A percentile compares a stretch with the other conserved stretches of the same genome.
These are phyloP conservation scores for Eilema depressum DNA, from an alignment of 2,888 invertebrate genomes.

Conservation along the genomic window DNA sequence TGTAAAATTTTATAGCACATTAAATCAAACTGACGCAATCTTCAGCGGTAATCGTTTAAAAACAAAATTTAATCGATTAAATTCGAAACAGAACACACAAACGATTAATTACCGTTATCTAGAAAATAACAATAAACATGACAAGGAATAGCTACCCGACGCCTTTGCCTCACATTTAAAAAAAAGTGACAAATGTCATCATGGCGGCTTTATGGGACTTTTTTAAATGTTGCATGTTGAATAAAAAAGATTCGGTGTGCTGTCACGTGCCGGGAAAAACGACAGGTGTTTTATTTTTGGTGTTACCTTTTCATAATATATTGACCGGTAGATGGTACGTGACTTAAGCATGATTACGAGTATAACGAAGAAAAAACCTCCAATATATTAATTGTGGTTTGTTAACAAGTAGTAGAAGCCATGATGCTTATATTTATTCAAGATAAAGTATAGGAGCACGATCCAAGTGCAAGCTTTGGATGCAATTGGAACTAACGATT, in stretches of 20 bases:
- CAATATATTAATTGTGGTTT: not conserved
- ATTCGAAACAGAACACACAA: conserved; percentile 40
- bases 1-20: conserved; percentile 23
- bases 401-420: not conserved
- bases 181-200: conserved; percentile 44
- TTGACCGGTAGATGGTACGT: not conserved
- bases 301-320: not conserved
- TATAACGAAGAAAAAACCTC: too few species aligned
- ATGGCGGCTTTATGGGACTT: conserved; percentile 21
- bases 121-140: conserved; percentile 50
- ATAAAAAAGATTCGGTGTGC: conserved; percentile 31
- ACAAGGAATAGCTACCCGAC: conserved; percentile 37
- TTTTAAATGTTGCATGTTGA: conserved; percentile 27
- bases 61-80: conserved; percentile 37
- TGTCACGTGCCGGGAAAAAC: conserved; percentile 39
- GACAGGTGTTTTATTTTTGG: not conserved
- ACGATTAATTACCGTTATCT: conserved; percentile 53
- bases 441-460: too few species aligned
- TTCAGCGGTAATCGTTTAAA: conserved; percentile 23
- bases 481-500: too few species aligned
- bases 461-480: too few species aligned
- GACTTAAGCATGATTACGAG: too few species aligned
- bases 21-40: conserved; percentile 35
- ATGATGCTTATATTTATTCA: too few species aligned
- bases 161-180: conserved; percentile 27